These are phyloP conservation scores for Equus quagga DNA, from an alignment of 2,113 vertebrate genomes.

Conservation along the genomic window DNA sequence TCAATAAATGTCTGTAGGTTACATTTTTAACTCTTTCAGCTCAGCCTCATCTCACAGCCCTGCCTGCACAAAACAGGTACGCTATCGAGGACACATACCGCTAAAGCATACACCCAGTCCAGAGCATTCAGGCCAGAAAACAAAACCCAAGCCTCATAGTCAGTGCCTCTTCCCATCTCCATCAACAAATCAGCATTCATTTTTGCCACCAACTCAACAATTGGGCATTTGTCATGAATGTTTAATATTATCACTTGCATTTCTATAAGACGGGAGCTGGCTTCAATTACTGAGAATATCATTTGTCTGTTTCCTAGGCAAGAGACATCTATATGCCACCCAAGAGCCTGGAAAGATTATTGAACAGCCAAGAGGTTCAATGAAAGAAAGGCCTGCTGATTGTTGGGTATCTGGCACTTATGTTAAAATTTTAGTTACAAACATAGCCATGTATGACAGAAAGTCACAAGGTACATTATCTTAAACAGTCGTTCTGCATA, in stretches of 20 bases:
- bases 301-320: neutral
- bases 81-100: neutral
- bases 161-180: neutral
- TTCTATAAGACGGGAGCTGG: neutral
- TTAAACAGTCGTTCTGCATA: neutral
- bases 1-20: neutral
- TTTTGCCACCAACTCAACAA: neutral
- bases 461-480: neutral
- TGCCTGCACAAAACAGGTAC: neutral
- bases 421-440: conserved; percentile 41
- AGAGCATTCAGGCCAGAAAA: neutral
- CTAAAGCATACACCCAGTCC: too few species aligned
- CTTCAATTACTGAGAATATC: conserved; percentile 12
- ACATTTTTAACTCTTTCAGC: neutral
- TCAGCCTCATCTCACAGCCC: neutral
- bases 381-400: neutral
- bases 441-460: neutral
- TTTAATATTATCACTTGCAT: neutral
- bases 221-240: neutral
- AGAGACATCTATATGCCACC: neutral
- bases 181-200: neutral
- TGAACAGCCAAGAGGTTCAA: conserved; percentile 3
- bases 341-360: neutral
- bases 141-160: neutral
- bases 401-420: neutral